Conservation (phyloP, 2,888 invertebrate genomes). For the Hyposoter dolosus region DNA sequence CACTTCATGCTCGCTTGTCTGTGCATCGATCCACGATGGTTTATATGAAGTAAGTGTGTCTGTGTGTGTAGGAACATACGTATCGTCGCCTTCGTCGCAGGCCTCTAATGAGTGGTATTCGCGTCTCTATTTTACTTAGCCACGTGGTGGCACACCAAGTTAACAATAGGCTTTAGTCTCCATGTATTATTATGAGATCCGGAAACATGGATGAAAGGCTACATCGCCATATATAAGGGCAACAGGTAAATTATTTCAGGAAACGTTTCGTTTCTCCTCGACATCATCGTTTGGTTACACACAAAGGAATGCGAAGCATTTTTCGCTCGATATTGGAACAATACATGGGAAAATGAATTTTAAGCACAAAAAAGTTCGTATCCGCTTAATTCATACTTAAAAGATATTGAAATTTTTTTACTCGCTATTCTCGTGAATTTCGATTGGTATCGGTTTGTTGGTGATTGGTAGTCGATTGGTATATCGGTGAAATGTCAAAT, state of each 20-base stretch:
- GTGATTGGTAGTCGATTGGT: neutral
- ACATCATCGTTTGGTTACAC: neutral
- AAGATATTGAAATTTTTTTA: neutral
- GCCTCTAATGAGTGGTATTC: slow-evolving; percentile 45
- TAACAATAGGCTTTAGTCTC: slow-evolving; percentile 32
- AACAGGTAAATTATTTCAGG: slow-evolving; percentile 46
- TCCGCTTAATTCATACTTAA: neutral
- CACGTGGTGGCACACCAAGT: slow-evolving; percentile 45
- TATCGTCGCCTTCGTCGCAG: neutral
- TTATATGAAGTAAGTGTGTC: neutral
- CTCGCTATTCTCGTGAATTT: neutral
- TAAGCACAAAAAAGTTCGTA: neutral
- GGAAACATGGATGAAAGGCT: slow-evolving; percentile 11
- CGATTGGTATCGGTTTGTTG: neutral
- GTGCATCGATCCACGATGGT: slow-evolving; percentile 56
- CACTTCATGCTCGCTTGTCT: slow-evolving; percentile 42
- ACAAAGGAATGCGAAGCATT: neutral
- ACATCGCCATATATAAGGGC: slow-evolving; percentile 5
- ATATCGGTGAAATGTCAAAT: neutral
- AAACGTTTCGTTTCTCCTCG: slow-evolving; percentile 7
- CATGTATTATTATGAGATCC: neutral
- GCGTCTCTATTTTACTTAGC: slow-evolving; percentile 30
- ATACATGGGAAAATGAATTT: neutral
- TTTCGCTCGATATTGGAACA: neutral
- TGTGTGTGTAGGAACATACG: neutral